Evolutionary conservation across 2,888 invertebrate genomes (phyloP).

Genomic region (Peribatodes rhomboidaria): DNA sequence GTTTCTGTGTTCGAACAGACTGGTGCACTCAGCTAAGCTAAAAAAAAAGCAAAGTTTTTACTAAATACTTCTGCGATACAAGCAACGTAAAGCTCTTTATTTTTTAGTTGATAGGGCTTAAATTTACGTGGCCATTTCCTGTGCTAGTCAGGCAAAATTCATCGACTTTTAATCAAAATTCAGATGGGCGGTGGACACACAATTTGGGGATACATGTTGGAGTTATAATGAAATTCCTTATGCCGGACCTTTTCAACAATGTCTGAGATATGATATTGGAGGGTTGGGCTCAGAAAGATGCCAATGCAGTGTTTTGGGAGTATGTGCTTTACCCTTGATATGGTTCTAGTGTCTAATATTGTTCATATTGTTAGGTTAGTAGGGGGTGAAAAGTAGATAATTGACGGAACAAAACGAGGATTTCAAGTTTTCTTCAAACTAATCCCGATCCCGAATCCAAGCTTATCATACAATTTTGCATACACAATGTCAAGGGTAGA

Average conservation of each 20-base stretch:
- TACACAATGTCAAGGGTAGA: no score
- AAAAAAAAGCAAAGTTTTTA: neutral
- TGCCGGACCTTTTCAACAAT: conserved; percentile 35
- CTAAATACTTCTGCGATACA: neutral
- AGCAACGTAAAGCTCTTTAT: neutral
- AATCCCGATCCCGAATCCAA: no score
- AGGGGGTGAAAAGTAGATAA: no score
- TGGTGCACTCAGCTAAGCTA: neutral
- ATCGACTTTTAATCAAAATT: conserved; percentile 42
- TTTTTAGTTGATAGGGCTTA: neutral
- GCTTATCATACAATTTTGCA: no score
- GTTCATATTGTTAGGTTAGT: neutral
- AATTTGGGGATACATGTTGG: conserved; percentile 22
- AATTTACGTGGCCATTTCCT: neutral
- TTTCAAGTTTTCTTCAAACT: no score
- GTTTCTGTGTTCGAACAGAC: neutral
- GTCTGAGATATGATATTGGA: conserved; percentile 23
- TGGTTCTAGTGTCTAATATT: neutral
- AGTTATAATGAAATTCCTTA: conserved; percentile 39
- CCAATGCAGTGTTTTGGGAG: conserved; percentile 3
- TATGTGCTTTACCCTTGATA: neutral
- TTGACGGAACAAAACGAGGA: no score
- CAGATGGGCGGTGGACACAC: conserved; percentile 32
- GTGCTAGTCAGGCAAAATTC: conserved; percentile 15
- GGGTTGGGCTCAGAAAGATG: conserved; percentile 2